These are phyloP conservation scores for Hemibagrus guttatus DNA, from an alignment of 2,797 vertebrate genomes.

Conservation along the genomic window DNA sequence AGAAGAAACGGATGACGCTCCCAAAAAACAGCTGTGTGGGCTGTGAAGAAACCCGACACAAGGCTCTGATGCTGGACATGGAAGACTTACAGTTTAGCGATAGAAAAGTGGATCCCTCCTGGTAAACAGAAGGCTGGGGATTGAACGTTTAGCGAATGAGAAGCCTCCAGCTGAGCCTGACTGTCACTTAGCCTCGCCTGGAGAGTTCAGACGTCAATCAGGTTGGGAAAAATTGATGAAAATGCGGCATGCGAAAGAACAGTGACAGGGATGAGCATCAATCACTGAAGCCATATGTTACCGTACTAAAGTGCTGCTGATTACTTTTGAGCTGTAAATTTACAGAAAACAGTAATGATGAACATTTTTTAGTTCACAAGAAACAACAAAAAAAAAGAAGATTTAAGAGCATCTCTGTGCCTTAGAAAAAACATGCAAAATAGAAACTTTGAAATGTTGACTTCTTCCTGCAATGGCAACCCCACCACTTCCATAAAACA, in stretches of 20 bases:
- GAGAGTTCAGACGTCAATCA: slow-evolving; percentile 44
- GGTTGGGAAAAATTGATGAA: slow-evolving; percentile 4
- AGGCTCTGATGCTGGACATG: slow-evolving; percentile 19
- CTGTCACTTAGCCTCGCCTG: slow-evolving; percentile 27
- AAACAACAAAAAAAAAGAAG: background rate
- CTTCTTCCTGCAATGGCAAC: background rate
- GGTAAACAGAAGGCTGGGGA: slow-evolving; percentile 38
- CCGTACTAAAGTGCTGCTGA: background rate
- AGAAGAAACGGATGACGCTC: slow-evolving; percentile 45
- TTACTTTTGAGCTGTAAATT: background rate
- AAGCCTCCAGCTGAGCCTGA: slow-evolving; percentile 48
- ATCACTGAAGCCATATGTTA: background rate
- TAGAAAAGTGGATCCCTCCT: slow-evolving; percentile 37
- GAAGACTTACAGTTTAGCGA: slow-evolving; percentile 32
- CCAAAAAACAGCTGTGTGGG: slow-evolving; percentile 40
- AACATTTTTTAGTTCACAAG: background rate
- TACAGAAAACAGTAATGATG: background rate
- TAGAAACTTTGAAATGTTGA: background rate
- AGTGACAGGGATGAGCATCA: background rate
- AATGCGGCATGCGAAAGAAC: background rate
- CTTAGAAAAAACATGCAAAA: background rate
- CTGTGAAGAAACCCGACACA: slow-evolving; percentile 8
- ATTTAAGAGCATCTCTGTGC: background rate
- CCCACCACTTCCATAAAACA: background rate
- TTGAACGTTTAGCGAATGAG: slow-evolving; percentile 36